Percentiles rank a stretch among this genome's conserved stretches.
Conservation (phyloP, 2,113 vertebrate genomes). For the Urocitellus parryii region DNA sequence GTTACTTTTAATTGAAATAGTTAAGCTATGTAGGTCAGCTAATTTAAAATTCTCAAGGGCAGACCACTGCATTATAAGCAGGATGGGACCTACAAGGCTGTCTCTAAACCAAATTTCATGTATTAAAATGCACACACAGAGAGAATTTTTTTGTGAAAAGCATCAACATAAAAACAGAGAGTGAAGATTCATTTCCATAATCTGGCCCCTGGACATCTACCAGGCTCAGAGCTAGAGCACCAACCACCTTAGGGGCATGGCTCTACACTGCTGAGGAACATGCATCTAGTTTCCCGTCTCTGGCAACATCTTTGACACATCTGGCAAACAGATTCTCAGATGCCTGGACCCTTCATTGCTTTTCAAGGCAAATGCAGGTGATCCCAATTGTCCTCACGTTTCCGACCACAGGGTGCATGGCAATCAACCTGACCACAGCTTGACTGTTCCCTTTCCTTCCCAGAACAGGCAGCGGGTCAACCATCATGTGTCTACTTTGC, state of each 20-base stretch:
- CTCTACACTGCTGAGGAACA: not conserved
- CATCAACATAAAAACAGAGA: not conserved
- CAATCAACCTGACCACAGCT: not conserved
- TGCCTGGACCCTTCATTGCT: not conserved
- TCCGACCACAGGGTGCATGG: not conserved
- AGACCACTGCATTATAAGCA: conserved; percentile 59
- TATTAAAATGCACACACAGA: conserved; percentile 39
- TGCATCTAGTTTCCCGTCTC: not conserved
- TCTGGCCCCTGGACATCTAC: not conserved
- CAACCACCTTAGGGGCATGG: accelerated
- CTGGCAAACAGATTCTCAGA: not conserved
- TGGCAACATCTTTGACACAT: not conserved
- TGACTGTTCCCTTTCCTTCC: not conserved
- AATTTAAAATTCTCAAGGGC: conserved; percentile 79
- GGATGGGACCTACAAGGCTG: conserved; percentile 14
- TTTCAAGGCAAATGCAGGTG: conserved; percentile 23
- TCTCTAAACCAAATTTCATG: conserved; percentile 35
- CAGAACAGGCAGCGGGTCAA: not conserved
- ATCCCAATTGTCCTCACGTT: not conserved
- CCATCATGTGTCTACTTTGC: not conserved
- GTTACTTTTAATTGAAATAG: conserved; percentile 75
- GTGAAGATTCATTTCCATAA: not conserved
- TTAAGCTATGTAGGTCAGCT: conserved; percentile 77
- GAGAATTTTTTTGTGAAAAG: conserved; percentile 2
- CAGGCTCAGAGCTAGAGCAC: not conserved